These are phyloP conservation scores for Argopecten irradians DNA, from an alignment of 1,140 invertebrate species.

Conservation along the genomic window DNA sequence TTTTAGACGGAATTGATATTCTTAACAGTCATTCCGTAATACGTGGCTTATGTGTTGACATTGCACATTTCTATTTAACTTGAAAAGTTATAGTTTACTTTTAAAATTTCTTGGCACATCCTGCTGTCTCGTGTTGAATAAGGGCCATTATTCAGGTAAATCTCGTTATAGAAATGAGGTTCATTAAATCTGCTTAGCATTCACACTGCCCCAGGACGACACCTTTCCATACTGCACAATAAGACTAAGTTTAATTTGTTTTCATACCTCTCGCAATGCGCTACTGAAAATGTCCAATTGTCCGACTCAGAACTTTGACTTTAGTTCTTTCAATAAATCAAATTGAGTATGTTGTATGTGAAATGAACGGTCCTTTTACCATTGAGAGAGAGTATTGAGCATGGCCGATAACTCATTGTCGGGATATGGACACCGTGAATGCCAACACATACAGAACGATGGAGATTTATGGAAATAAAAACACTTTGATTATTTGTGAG, in stretches of 20 bases:
- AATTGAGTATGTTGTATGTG: slow-evolving; percentile 2
- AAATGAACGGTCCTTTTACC: not conserved
- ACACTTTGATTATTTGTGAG: slow-evolving; percentile 14
- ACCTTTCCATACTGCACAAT: not conserved
- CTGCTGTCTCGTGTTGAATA: not conserved
- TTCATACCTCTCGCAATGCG: not conserved
- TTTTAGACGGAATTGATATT: not conserved
- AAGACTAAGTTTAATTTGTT: slow-evolving; percentile 19
- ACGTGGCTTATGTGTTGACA: not conserved
- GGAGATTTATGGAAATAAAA: slow-evolving; percentile 23
- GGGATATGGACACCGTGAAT: not conserved
- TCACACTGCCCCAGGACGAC: not conserved
- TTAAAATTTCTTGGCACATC: slow-evolving; percentile 18
- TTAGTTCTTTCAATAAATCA: slow-evolving; percentile 3
- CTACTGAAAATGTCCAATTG: slow-evolving; percentile 18
- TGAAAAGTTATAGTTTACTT: slow-evolving; percentile 23
- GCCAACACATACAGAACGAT: not conserved
- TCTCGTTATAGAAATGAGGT: not conserved
- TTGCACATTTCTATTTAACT: slow-evolving; percentile 10
- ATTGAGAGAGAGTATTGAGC: not conserved
- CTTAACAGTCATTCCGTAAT: not conserved
- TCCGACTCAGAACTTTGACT: slow-evolving; percentile 15
- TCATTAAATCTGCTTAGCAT: slow-evolving; percentile 5
- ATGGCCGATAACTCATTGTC: not conserved
- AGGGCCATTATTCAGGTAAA: not conserved